Base-by-base conservation (phyloP, 1,140 invertebrate genomes). In the Dolichoris vasculosae region DNA sequence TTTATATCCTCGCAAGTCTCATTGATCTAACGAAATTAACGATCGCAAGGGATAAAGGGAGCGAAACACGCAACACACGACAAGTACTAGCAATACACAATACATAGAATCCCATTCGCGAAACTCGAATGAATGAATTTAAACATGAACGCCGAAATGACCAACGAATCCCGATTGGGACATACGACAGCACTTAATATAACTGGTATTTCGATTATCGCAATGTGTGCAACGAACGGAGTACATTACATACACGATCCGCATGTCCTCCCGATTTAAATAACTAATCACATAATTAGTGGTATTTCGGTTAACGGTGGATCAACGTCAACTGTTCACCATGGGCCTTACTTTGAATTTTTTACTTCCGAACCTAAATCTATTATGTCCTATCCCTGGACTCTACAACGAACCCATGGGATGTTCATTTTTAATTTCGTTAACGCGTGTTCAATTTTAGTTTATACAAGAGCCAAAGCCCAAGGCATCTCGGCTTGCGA, bases 201-300 rank as follows among this genome's bases (percentile, higher is more conserved):
- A 79, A 69, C 46, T 64, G 48, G 63, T 84, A 79, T 84, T 84
- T 84, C 46, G 63, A 84, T 84, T 84, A 78, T 59, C 32, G 9
- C 26, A 17, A 2, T 20, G 30, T 26, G 59, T 32, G 6, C n/a
- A 8, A 6, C 26, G 8, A 43, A 59, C 59, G 17, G 26, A 67
- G 73, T 77, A 26, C 59, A 84, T 67, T 77, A 84, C 55, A 40
- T 75, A 30, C 23, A 26, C 35, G 0, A 32, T 67, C 38, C 9
- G 46, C 43, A 3, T 0, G 6, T 48, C 26, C 43, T 8, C 17
- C 38, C 38, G 71, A 43, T 71, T 64, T 83, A 76, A 83, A 83
- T 83, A 76, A 84, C 59, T 84, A 78, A 84, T 84, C 75, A 75
- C 59, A 35, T 51, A 77, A 78, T 77, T 77, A 84, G 59, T 38